Evolutionary conservation across 2,797 vertebrate species (phyloP).

Genomic region (Sparus aurata): DNA sequence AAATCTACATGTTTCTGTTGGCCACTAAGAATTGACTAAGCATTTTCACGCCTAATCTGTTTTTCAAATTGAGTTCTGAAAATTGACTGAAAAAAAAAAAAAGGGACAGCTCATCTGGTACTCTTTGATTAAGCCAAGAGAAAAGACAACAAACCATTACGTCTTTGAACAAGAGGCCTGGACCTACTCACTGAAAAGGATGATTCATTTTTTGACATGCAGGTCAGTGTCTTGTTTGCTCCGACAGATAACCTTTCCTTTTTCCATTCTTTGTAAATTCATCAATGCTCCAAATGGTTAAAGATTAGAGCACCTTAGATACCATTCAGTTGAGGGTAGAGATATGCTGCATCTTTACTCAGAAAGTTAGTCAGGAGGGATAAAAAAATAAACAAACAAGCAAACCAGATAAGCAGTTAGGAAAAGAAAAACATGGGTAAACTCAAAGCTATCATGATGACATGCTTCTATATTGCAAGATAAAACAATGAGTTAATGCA

Average conservation of each 20-base stretch:
- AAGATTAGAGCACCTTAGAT: neutral
- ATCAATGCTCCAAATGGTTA: neutral
- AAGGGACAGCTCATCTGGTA: neutral
- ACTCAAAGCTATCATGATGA: neutral
- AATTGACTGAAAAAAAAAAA: neutral
- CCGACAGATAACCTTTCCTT: neutral
- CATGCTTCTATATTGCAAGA: neutral
- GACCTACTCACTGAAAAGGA: neutral
- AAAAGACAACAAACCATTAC: neutral
- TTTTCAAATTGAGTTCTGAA: neutral
- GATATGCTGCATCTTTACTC: neutral
- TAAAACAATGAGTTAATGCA: neutral
- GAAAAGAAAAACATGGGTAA: too few species aligned
- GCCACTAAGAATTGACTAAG: neutral
- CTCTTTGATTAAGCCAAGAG: constrained; percentile 9
- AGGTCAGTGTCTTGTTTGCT: constrained; percentile 36
- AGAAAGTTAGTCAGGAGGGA: neutral
- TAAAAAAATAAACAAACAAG: constrained; percentile 21
- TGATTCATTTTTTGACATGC: constrained; percentile 3
- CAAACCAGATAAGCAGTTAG: neutral
- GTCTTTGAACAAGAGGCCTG: neutral
- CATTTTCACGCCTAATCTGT: neutral
- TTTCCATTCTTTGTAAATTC: neutral
- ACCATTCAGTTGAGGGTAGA: neutral
- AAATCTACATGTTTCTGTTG: neutral